Percentiles rank a stretch among this genome's conserved stretches.
Evolutionary conservation across 2,888 invertebrate genomes (phyloP).

Genomic region (Drosophila fungiperda): DNA sequence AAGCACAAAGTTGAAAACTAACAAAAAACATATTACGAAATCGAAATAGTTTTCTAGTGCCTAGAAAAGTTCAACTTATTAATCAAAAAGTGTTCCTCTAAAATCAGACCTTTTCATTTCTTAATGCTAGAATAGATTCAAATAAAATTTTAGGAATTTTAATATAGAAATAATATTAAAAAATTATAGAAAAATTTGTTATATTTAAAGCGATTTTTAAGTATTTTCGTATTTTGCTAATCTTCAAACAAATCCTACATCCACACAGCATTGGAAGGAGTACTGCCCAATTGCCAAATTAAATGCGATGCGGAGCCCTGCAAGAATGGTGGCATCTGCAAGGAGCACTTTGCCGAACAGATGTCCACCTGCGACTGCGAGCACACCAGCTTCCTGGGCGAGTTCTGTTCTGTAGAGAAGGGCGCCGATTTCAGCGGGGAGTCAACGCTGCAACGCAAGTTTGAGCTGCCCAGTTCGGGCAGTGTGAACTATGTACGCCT

Average conservation of each 20-base stretch:
- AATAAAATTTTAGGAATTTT: no score
- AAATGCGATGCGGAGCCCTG: conserved; percentile 95
- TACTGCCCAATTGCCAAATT: conserved; percentile 93
- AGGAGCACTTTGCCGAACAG: conserved; percentile 94
- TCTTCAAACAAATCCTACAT: background rate
- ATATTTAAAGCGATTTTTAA: no score
- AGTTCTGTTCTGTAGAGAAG: conserved; percentile 94
- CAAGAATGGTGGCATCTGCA: conserved; percentile 94
- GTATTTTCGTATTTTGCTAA: background rate
- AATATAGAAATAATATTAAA: no score
- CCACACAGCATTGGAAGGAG: conserved; percentile 87
- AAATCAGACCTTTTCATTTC: no score
- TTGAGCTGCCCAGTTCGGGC: conserved; percentile 87
- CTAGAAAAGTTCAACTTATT: background rate
- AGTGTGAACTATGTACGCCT: conserved; percentile 92
- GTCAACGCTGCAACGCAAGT: conserved; percentile 92
- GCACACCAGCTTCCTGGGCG: conserved; percentile 95
- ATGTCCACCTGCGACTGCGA: conserved; percentile 95
- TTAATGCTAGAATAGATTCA: no score
- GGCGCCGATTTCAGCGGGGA: conserved; percentile 96
- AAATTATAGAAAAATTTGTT: no score
- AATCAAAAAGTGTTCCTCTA: background rate
- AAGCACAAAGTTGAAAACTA: background rate
- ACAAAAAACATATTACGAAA: background rate
- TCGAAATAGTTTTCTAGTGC: background rate